Percentiles rank a stretch among this genome's conserved stretches.
Evolutionary conservation across 2,113 vertebrate genomes (phyloP).

Genomic region (Quiscalus mexicanus): DNA sequence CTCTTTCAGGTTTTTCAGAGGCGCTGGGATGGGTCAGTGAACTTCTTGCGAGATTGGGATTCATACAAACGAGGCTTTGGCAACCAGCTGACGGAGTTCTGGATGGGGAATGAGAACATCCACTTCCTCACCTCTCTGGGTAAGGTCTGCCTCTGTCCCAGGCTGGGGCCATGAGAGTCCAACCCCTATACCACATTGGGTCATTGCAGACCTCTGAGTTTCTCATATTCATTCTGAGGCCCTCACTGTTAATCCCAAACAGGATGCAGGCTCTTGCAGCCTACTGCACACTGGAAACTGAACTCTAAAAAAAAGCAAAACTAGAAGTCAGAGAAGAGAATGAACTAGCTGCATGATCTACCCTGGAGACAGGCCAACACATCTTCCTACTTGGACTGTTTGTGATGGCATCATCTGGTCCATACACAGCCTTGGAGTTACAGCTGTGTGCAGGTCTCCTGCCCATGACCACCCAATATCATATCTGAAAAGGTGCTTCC

Average conservation of each 20-base stretch:
- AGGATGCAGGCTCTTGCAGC: neutral
- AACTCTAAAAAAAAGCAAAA: neutral
- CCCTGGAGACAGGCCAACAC: neutral
- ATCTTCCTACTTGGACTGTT: neutral
- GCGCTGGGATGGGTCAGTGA: constrained; percentile 52
- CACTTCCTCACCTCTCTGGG: constrained; percentile 56
- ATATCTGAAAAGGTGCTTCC: neutral
- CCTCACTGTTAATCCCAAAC: neutral
- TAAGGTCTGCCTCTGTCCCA: neutral
- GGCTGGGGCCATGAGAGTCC: neutral
- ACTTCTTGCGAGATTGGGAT: constrained; percentile 62
- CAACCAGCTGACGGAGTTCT: constrained; percentile 69
- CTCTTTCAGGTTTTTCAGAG: constrained; percentile 64
- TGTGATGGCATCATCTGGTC: neutral
- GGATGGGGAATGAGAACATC: constrained; percentile 72
- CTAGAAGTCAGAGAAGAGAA: neutral
- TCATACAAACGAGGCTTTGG: constrained; percentile 69
- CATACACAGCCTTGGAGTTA: neutral
- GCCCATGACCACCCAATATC: neutral
- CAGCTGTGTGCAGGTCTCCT: neutral
- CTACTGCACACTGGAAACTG: neutral
- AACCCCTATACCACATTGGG: neutral
- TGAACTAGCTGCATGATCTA: neutral
- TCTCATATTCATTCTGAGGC: neutral
- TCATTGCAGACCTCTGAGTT: neutral